Conservation (phyloP, 2,113 vertebrate species). For the Suricata suricatta region DNA sequence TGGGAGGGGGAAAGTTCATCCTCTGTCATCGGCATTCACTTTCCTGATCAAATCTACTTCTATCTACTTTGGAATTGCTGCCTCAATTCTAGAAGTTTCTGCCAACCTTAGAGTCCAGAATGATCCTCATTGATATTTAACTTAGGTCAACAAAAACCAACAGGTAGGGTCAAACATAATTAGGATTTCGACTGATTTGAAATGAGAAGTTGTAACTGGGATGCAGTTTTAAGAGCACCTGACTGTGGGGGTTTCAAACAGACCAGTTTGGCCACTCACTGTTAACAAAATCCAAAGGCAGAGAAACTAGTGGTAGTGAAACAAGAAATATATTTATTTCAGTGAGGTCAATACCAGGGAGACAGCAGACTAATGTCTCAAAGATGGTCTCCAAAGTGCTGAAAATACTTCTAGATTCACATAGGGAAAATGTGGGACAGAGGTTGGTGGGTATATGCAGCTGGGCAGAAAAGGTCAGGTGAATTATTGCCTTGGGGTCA, state of each 20-base stretch:
- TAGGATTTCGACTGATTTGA: neutral
- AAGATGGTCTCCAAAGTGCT: neutral
- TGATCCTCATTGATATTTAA: neutral
- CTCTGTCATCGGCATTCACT: neutral
- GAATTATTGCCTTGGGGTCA: neutral
- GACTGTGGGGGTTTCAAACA: neutral
- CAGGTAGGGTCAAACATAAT: neutral
- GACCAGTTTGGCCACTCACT: neutral
- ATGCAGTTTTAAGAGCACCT: neutral
- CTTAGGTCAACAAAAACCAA: neutral
- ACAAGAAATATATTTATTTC: neutral
- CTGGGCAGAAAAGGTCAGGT: neutral
- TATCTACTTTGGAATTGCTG: neutral
- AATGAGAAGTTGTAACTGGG: neutral
- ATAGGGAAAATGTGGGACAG: neutral
- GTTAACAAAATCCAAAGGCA: neutral
- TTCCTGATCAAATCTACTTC: neutral
- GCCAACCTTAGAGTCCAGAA: neutral
- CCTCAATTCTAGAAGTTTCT: neutral
- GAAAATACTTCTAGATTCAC: neutral
- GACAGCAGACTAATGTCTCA: neutral
- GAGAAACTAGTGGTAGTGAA: neutral
- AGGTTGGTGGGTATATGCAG: neutral
- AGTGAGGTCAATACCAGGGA: neutral
- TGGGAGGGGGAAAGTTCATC: accelerated